Conservation (phyloP, 2,888 invertebrate genomes). For the Scaptomyza caliginosa region DNA sequence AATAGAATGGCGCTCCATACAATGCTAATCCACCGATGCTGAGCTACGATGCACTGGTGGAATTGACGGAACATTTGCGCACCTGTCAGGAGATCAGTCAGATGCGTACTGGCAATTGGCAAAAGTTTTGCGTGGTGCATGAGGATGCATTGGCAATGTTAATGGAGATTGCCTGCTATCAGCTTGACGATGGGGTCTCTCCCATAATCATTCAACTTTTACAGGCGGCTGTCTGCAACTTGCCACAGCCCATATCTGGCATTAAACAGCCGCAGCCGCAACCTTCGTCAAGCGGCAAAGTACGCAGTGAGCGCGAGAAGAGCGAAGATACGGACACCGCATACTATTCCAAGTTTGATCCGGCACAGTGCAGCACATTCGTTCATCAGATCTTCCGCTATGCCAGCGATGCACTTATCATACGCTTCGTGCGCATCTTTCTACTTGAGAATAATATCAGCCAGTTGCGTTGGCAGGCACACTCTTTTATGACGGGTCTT, state of each 20-base stretch:
- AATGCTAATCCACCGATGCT: conserved; percentile 85
- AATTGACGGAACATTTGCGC: conserved; percentile 96
- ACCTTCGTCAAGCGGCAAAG: conserved; percentile 71
- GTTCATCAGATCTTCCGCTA: conserved; percentile 89
- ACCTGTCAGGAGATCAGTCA: conserved; percentile 96
- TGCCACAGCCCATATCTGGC: conserved; percentile 50
- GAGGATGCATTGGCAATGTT: conserved; percentile 91
- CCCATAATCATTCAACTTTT: conserved; percentile 95
- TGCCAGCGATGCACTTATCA: conserved; percentile 84
- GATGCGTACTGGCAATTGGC: conserved; percentile 97
- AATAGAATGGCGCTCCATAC: conserved; percentile 65
- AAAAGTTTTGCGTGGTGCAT: conserved; percentile 91
- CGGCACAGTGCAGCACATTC: conserved; percentile 87
- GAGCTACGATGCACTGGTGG: conserved; percentile 95
- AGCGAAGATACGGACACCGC: conserved; percentile 87
- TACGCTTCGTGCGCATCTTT: conserved; percentile 93
- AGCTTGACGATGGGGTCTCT: conserved; percentile 95
- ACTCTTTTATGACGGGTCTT: conserved; percentile 92
- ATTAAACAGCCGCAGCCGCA: conserved; percentile 57
- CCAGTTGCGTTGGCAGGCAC: conserved; percentile 97
- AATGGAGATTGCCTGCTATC: conserved; percentile 91
- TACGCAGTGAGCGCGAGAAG: conserved; percentile 87
- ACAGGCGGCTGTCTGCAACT: conserved; percentile 93
- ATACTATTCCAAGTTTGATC: conserved; percentile 87
- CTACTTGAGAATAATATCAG: conserved; percentile 96